Evolutionary conservation across 2,113 vertebrate genomes (phyloP).

Genomic region (Stigmatopora nigra): DNA sequence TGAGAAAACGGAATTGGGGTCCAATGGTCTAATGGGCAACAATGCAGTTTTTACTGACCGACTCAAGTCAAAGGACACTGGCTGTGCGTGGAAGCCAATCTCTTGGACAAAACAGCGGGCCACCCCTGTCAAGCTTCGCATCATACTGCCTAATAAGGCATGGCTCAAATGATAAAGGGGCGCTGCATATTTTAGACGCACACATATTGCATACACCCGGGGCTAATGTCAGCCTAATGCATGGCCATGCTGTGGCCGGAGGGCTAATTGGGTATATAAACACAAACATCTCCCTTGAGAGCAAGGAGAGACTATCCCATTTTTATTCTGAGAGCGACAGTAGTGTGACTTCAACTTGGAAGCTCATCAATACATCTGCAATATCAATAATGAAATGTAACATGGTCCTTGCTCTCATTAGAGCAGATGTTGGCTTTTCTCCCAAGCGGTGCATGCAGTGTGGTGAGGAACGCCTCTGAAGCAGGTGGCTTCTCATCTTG

Average conservation of each 20-base stretch:
- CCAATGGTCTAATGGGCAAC: constrained; percentile 66
- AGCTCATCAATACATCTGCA: constrained; percentile 27
- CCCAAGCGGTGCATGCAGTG: constrained; percentile 35
- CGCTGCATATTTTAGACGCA: constrained; percentile 45
- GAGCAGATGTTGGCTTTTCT: constrained; percentile 28
- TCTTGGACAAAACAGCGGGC: constrained; percentile 57
- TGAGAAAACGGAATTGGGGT: constrained; percentile 56
- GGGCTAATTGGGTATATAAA: constrained; percentile 74
- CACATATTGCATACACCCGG: constrained; percentile 47
- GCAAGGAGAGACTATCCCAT: constrained; percentile 39
- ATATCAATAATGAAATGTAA: constrained; percentile 47
- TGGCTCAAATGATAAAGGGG: constrained; percentile 46
- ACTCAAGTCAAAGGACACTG: constrained; percentile 54
- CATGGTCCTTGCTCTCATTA: constrained; percentile 31
- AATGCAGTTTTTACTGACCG: constrained; percentile 61
- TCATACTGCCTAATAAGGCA: constrained; percentile 53
- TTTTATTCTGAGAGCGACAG: constrained; percentile 35
- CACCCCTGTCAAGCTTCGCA: constrained; percentile 44
- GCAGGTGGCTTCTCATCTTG: constrained; percentile 57
- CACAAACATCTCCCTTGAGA: constrained; percentile 70
- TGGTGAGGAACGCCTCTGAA: constrained; percentile 40
- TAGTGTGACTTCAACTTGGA: constrained; percentile 30
- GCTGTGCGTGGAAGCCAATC: constrained; percentile 57
- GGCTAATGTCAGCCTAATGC: constrained; percentile 67
- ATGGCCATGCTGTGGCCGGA: constrained; percentile 63